Evolutionary conservation across 2,888 invertebrate genomes (phyloP).

Genomic region (Luffia ferchaultella): DNA sequence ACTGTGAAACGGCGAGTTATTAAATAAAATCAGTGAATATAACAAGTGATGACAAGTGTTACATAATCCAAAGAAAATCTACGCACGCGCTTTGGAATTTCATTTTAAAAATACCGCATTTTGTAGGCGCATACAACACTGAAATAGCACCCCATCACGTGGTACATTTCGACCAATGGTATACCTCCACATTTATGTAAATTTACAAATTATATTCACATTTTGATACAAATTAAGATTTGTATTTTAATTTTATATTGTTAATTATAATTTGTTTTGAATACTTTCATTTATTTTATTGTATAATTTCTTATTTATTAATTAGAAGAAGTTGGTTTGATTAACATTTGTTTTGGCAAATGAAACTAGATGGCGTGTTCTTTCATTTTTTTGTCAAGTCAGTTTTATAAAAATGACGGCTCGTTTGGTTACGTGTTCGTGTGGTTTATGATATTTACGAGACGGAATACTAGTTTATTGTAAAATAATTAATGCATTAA

Average conservation of each 20-base stretch:
- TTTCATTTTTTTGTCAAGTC: constrained; percentile 29
- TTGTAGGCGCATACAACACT: constrained; percentile 55
- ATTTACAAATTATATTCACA: constrained; percentile 13
- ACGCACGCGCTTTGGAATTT: constrained; percentile 34
- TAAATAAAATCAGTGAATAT: constrained; percentile 37
- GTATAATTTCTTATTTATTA: constrained; percentile 5
- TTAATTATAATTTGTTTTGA: constrained; percentile 3
- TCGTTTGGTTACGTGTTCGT: constrained; percentile 62
- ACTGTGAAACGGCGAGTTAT: constrained; percentile 29
- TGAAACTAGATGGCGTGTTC: constrained; percentile 15
- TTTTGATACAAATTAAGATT: constrained; percentile 2
- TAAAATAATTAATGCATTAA: constrained; percentile 32
- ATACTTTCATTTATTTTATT: constrained; percentile 1
- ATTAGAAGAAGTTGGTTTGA: constrained; percentile 24
- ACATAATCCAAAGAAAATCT: constrained; percentile 43
- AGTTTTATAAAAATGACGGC: constrained; percentile 65
- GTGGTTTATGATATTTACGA: constrained; percentile 66
- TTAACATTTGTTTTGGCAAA: constrained; percentile 14
- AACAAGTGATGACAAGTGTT: constrained; percentile 57
- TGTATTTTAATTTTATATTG: constrained; percentile 4
- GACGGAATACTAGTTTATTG: constrained; percentile 51
- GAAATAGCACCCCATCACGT: constrained; percentile 62
- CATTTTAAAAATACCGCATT: constrained; percentile 65
- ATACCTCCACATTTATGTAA: constrained; percentile 57
- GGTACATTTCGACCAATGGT: constrained; percentile 56